phyloP scores from a whole-genome alignment of 1,140 invertebrate genomes.

The Hormaphis cornu region DNA sequence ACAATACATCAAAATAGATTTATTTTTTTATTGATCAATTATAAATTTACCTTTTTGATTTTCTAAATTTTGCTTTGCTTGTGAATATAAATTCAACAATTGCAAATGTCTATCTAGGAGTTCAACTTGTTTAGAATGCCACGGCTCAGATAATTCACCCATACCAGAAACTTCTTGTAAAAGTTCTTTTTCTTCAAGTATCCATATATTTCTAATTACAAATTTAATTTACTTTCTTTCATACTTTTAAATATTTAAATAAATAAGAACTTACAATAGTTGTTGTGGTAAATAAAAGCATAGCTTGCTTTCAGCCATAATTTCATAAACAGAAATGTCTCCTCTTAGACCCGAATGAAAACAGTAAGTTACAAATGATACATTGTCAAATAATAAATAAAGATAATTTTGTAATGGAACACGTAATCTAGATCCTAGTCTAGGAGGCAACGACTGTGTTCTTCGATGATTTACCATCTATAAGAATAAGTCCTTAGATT shows the following conservation, averaged over 20 bases:
- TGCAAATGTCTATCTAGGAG: conserved; percentile 73
- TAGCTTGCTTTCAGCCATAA: conserved; percentile 81
- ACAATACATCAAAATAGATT: not conserved
- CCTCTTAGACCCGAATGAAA: conserved; percentile 83
- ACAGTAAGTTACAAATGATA: conserved; percentile 71
- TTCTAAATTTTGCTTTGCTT: conserved; percentile 66
- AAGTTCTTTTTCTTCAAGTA: conserved; percentile 81
- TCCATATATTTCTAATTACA: conserved; percentile 69
- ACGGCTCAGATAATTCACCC: conserved; percentile 72
- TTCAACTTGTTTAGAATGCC: conserved; percentile 71
- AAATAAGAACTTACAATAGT: conserved; percentile 63
- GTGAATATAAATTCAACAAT: conserved; percentile 74
- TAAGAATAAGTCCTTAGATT: conserved; percentile 31
- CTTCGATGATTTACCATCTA: conserved; percentile 61
- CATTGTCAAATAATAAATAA: conserved; percentile 64
- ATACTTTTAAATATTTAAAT: not conserved
- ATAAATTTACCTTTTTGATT: conserved; percentile 19
- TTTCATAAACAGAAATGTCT: conserved; percentile 85
- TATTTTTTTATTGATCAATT: not conserved
- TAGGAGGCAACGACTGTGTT: conserved; percentile 74
- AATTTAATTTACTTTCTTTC: conserved; percentile 37
- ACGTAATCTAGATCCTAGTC: conserved; percentile 67
- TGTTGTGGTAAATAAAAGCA: conserved; percentile 80
- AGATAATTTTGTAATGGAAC: conserved; percentile 65
- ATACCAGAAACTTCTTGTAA: conserved; percentile 80